Percentiles rank a stretch among this genome's conserved stretches.
Conservation (phyloP, 2,113 vertebrate genomes). For the Xiphophorus couchianus region DNA sequence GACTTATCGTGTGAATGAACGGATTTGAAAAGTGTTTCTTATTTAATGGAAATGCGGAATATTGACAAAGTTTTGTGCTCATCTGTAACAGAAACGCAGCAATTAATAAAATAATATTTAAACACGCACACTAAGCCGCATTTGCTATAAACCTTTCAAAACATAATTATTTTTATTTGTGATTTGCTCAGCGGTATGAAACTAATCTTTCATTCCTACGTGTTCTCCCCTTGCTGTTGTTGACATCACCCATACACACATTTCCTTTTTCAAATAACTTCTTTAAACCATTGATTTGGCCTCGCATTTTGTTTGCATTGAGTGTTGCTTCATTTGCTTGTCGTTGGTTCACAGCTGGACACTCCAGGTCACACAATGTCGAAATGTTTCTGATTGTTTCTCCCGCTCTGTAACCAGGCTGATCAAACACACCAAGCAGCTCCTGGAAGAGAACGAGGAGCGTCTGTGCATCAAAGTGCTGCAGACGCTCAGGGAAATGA, state of each 20-base stretch:
- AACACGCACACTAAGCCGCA: too few relatives aligned
- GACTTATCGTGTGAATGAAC: too few relatives aligned
- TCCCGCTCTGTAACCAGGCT: constrained; percentile 78
- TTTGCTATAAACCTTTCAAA: too few relatives aligned
- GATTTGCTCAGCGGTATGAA: not conserved
- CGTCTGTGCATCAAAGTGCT: constrained; percentile 97
- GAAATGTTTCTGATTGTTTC: not conserved
- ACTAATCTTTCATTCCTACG: not conserved
- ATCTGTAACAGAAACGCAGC: too few relatives aligned
- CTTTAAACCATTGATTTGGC: not conserved
- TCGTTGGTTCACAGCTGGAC: not conserved
- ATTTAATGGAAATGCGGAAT: too few relatives aligned
- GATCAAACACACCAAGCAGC: constrained; percentile 97
- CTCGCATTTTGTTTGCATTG: not conserved
- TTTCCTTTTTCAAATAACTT: not conserved
- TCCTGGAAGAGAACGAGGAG: constrained; percentile 97
- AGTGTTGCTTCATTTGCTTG: not conserved
- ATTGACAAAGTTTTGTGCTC: too few relatives aligned
- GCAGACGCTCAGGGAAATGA: constrained; percentile 98
- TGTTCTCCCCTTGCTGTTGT: not conserved
- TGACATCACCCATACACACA: too few relatives aligned
- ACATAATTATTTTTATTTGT: not conserved
- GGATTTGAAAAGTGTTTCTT: too few relatives aligned
- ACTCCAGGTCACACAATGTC: not conserved
- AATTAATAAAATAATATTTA: too few relatives aligned